Base-by-base conservation (phyloP, 1,140 invertebrate genomes). In the Acromyrmex echinatior region DNA sequence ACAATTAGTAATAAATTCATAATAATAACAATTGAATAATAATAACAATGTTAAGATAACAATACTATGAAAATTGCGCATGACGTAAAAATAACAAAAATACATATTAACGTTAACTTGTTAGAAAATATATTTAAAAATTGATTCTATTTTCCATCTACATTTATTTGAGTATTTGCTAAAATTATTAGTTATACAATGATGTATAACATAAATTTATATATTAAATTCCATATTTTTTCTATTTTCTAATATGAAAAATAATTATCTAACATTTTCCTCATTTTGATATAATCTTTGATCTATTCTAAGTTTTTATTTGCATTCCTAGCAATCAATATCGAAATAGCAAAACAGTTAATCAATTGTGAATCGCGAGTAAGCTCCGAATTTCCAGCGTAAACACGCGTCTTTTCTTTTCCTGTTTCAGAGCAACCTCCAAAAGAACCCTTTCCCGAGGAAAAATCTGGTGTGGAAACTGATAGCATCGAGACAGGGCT, bases 401-500 rank as follows among this genome's bases (percentile, higher is more conserved):
- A 56, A 86, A 80, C 51, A 21, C 25, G 25, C 25, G 51, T 18
- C 6, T 81, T 60, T 3, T 9, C 45, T 6, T 60, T 65, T 65
- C 1, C 45, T 88, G 81, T 93, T 93, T 0, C 92, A 95, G 93
- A 95, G 91, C 94, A 95, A 94, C 91, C 94, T 91, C 92, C 88
- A 31, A 94, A 92, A 86, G 94, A 90, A 92, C 91, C 25, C 25
- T 25, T 25, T 25, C 25, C 90, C 86, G 96, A 95, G 70, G 93
- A 96, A 90, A 95, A 96, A 92, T 96, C 93, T 60, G 96, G 96
- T 76, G 96, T 96, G 16, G 96, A 97, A 66, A 97, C 97, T 88
- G 96, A 97, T 14, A 97, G 96, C 86, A 96, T 96, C 84, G 96
- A 96, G 88, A 97, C 97, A 1, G 97, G 97, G 16, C 94, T 97